Evolutionary conservation across 2,888 invertebrate species (phyloP), one percentile per base, ranked within the genome.

Genomic region (Podabrus alpinus): DNA sequence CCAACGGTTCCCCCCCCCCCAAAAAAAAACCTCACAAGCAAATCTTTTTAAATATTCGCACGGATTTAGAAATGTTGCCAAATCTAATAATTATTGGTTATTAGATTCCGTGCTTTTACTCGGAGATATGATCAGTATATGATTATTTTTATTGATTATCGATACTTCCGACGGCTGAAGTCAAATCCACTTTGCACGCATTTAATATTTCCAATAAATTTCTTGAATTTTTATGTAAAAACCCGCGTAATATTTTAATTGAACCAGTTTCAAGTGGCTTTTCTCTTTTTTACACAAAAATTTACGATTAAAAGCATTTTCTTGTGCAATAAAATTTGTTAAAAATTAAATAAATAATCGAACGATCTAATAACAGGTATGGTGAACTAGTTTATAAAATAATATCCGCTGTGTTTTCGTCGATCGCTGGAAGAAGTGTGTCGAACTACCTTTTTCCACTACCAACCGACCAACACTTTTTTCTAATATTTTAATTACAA

Each of bases 371-470:
- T 64, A 45, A 64, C 62, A 21, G 66, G 59, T 66, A 72, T 67
- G 60, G 61, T 62, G 68, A 68, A 68, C 72, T 64, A 72, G 72
- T 68, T 68, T 68, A 68, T 67, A 66, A 67, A 67, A 29, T 67
- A 71, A 66, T 67, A 68, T 67, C 67, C 62, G 62, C 29, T 70
- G 62, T 21, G 59, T 72, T 72, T 72, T 72, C 68, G 61, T 67
- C 67, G 72, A 72, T 72, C 68, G 72, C 62, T 71, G 25, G 68
- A 64, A 64, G 72, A 72, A 72, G 72, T 72, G 25, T 72, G 72
- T 68, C 72, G 68, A 29, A 24, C 68, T 45, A 68, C 59, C 68
- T 62, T 67, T 62, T 68, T 72, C 71, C 29, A 67, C 29, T 24
- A 67, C 71, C 21, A 59, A 45, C 25, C 21, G 19, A 10, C 21